phyloP scores from a whole-genome alignment of 2,888 invertebrate species.

The Hirtodrosophila alboralis region DNA sequence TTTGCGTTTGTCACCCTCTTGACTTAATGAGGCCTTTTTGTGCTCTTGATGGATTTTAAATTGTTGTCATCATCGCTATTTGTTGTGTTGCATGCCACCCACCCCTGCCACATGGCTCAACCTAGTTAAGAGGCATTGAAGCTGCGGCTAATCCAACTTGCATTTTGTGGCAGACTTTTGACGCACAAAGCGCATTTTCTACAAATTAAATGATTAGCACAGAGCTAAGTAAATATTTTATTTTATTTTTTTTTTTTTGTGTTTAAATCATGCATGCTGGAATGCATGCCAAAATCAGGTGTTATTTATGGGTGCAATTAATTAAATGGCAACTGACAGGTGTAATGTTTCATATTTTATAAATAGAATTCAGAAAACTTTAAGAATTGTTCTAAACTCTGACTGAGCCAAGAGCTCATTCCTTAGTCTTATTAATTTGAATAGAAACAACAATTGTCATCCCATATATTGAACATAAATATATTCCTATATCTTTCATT shows the following conservation, averaged over 20 bases:
- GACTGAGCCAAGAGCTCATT: too few relatives aligned
- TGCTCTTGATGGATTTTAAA: slow-evolving; percentile 82
- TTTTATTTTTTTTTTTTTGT: too few relatives aligned
- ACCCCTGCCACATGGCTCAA: neutral
- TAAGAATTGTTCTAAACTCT: too few relatives aligned
- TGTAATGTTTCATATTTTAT: neutral
- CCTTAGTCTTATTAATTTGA: too few relatives aligned
- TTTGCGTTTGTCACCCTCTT: slow-evolving; percentile 72
- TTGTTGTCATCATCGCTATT: slow-evolving; percentile 80
- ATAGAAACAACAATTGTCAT: too few relatives aligned
- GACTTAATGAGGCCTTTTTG: slow-evolving; percentile 81
- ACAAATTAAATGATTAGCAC: slow-evolving; percentile 47
- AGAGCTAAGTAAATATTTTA: slow-evolving; percentile 2
- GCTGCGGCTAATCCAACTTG: slow-evolving; percentile 40
- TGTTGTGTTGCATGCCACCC: slow-evolving; percentile 39
- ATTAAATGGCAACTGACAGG: too few relatives aligned
- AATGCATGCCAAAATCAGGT: slow-evolving; percentile 17
- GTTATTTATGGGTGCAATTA: neutral
- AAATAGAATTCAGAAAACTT: too few relatives aligned
- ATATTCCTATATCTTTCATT: too few relatives aligned
- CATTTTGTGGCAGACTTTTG: slow-evolving; percentile 55
- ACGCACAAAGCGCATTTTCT: slow-evolving; percentile 57
- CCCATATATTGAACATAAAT: too few relatives aligned
- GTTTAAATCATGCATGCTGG: slow-evolving; percentile 7
- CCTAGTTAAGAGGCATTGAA: too few relatives aligned